These are phyloP conservation scores for Bryconaethiops microstoma DNA, from an alignment of 2,797 vertebrate species.

Conservation along the genomic window DNA sequence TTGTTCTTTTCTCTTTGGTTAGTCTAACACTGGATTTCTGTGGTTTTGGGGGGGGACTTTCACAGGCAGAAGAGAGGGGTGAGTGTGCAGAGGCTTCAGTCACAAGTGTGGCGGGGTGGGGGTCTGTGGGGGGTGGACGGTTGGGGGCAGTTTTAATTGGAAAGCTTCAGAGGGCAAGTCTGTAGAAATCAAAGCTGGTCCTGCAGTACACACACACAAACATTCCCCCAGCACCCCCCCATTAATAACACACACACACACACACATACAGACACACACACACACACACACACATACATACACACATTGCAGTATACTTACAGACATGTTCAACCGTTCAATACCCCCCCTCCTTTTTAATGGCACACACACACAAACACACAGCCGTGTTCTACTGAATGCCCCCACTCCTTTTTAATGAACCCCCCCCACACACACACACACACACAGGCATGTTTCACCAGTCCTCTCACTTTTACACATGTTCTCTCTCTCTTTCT, in stretches of 20 bases:
- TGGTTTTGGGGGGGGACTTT: not conserved
- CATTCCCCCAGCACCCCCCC: not conserved
- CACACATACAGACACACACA: conserved; percentile 1
- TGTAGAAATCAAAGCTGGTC: conserved; percentile 38
- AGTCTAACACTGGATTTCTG: not conserved
- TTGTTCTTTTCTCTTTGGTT: not conserved
- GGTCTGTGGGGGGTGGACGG: not conserved
- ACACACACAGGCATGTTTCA: not conserved
- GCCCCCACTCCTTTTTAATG: no score
- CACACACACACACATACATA: not conserved
- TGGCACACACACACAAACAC: no score
- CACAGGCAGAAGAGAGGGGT: conserved; percentile 37
- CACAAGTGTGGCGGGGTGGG: not conserved
- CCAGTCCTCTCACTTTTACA: conserved; percentile 18
- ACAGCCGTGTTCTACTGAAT: no score
- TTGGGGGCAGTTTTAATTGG: conserved; percentile 36
- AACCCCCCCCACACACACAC: no score
- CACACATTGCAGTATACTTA: no score
- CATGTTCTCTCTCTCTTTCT: conserved; percentile 1
- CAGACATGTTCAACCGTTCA: no score
- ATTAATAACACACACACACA: not conserved
- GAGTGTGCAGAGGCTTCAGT: not conserved
- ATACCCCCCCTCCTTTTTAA: no score
- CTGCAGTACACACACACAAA: conserved; percentile 19
- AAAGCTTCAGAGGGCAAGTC: conserved; percentile 23